Evolutionary conservation across 2,113 vertebrate species (phyloP).

Genomic region (Sphaerodactylus townsendi): DNA sequence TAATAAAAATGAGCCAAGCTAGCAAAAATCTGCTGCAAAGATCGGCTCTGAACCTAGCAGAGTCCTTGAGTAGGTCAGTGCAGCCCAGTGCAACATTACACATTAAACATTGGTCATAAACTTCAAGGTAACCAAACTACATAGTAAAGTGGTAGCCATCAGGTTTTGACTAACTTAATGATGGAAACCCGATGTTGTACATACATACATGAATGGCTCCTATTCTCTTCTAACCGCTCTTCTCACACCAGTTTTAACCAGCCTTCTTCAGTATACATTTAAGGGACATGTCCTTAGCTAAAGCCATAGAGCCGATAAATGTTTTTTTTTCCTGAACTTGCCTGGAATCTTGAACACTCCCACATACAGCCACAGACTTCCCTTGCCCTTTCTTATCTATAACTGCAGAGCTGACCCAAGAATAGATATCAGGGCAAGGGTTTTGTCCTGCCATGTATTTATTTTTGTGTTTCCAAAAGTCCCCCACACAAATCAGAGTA

Average conservation of each 20-base stretch:
- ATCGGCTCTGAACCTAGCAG: background rate
- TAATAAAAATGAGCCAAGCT: background rate
- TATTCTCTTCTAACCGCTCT: background rate
- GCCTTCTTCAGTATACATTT: background rate
- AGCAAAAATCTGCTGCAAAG: too few relatives aligned
- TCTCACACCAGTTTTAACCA: background rate
- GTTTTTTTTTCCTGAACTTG: conserved; percentile 26
- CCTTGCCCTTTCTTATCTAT: conserved; percentile 53
- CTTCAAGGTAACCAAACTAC: background rate
- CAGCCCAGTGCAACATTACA: background rate
- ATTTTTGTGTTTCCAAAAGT: conserved; percentile 68
- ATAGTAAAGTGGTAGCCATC: background rate
- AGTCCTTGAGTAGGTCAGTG: background rate
- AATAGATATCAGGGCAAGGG: conserved; percentile 8
- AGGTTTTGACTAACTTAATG: background rate
- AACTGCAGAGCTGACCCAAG: conserved; percentile 44
- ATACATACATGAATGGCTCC: background rate
- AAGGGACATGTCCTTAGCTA: background rate
- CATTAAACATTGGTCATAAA: background rate
- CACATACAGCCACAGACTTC: background rate
- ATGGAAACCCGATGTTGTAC: too few relatives aligned
- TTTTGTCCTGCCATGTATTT: conserved; percentile 65
- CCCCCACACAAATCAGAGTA: conserved; percentile 53
- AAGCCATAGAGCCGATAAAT: conserved; percentile 25
- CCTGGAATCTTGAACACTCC: conserved; percentile 23